phyloP scores from a whole-genome alignment of 2,797 vertebrate genomes.

The Chromobotia macracanthus region DNA sequence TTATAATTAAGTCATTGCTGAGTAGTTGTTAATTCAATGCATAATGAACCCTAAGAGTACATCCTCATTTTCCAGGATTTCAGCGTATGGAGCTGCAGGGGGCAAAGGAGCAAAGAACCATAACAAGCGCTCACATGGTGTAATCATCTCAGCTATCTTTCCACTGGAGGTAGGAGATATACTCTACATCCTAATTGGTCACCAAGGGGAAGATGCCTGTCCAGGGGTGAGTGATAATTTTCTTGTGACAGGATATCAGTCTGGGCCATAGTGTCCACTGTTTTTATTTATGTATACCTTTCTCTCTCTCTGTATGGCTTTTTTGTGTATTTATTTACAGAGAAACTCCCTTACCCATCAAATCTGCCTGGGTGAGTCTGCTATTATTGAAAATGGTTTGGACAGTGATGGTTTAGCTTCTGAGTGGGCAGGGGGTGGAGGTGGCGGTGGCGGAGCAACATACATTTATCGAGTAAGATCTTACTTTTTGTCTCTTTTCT shows the following conservation, averaged over 20 bases:
- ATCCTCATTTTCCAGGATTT: constrained; percentile 82
- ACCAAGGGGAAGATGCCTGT: constrained; percentile 90
- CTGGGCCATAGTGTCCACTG: background rate
- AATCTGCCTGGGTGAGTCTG: constrained; percentile 87
- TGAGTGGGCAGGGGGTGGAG: constrained; percentile 88
- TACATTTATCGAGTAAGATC: constrained; percentile 83
- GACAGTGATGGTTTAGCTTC: constrained; percentile 62
- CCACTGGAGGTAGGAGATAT: constrained; percentile 84
- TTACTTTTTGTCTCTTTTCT: constrained; percentile 3
- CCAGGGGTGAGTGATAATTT: constrained; percentile 80
- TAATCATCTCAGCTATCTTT: constrained; percentile 88
- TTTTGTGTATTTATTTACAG: constrained; percentile 62
- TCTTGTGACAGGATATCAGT: background rate
- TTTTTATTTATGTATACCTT: background rate
- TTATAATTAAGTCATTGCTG: no score
- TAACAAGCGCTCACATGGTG: constrained; percentile 85
- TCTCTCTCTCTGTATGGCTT: constrained; percentile 21
- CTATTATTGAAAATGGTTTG: constrained; percentile 82
- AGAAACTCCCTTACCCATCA: constrained; percentile 81
- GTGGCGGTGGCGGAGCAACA: constrained; percentile 89
- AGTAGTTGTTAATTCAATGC: background rate
- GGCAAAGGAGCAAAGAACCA: constrained; percentile 92
- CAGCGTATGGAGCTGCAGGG: constrained; percentile 88
- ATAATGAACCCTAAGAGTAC: background rate
- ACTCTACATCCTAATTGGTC: constrained; percentile 88